phyloP scores from a whole-genome alignment of 2,888 invertebrate genomes.

The Aelia acuminata region DNA sequence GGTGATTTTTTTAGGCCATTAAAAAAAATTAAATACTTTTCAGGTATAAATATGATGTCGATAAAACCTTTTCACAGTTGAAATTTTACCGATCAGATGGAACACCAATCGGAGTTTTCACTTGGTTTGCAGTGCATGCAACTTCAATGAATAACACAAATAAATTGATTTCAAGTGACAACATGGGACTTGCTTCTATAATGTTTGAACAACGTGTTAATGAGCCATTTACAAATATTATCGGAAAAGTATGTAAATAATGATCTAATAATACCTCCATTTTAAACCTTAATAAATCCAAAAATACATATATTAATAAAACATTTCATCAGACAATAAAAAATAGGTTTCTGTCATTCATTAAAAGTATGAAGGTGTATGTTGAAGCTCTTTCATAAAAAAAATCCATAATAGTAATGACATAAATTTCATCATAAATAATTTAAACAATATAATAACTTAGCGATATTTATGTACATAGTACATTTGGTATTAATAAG shows the following conservation, averaged over 20 bases:
- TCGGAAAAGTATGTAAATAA: conserved; percentile 78
- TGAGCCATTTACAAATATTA: conserved; percentile 72
- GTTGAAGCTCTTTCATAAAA: not conserved
- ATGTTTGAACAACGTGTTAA: conserved; percentile 86
- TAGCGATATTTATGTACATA: not conserved
- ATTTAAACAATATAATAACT: too few relatives aligned
- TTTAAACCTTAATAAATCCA: too few relatives aligned
- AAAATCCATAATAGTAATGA: not conserved
- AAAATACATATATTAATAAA: too few relatives aligned
- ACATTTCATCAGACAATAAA: too few relatives aligned
- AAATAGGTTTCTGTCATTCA: not conserved
- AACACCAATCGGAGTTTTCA: conserved; percentile 85
- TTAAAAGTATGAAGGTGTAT: not conserved
- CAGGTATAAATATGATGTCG: conserved; percentile 83
- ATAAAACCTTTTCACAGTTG: conserved; percentile 86
- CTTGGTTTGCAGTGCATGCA: conserved; percentile 95
- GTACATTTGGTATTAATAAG: not conserved
- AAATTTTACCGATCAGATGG: conserved; percentile 77
- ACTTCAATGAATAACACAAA: conserved; percentile 98
- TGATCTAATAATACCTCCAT: not conserved
- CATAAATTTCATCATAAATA: not conserved
- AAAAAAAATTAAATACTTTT: conserved; percentile 59
- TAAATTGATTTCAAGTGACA: conserved; percentile 87
- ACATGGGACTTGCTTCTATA: conserved; percentile 90
- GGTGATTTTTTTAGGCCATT: not conserved